Percentiles rank a stretch among this genome's conserved stretches.
phyloP scores from a whole-genome alignment of 2,797 vertebrate genomes.

The Squalus acanthias region DNA sequence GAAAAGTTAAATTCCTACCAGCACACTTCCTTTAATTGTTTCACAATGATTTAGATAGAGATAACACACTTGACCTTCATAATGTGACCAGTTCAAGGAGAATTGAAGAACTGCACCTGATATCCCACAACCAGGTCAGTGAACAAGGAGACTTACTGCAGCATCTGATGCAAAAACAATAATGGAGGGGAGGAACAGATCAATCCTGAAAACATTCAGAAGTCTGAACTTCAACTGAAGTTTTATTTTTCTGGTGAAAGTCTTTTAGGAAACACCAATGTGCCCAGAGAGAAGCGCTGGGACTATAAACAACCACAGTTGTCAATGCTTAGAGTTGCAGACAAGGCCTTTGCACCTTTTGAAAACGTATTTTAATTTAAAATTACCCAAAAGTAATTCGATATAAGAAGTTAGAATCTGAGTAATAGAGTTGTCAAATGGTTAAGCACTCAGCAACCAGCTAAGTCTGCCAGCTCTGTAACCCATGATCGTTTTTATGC shows the following conservation, averaged over 20 bases:
- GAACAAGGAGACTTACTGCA: background rate
- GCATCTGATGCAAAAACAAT: background rate
- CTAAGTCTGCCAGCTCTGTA: background rate
- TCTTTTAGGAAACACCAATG: background rate
- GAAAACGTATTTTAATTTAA: background rate
- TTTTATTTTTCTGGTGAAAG: no score
- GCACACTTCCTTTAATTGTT: background rate
- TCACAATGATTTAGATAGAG: background rate
- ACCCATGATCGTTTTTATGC: conserved; percentile 11
- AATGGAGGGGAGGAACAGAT: background rate
- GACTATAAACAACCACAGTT: background rate
- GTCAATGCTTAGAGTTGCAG: background rate
- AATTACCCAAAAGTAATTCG: no score
- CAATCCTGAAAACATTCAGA: background rate
- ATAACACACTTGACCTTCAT: background rate
- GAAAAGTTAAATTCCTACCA: background rate
- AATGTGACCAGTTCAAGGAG: background rate
- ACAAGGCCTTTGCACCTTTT: background rate
- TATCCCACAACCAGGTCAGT: background rate
- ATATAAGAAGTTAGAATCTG: background rate
- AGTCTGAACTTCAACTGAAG: background rate
- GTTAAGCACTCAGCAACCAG: background rate
- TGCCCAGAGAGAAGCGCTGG: background rate
- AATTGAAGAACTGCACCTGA: background rate
- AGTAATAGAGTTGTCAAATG: background rate